Conservation (phyloP, 2,113 vertebrate genomes). For the Erythrolamprus reginae region DNA sequence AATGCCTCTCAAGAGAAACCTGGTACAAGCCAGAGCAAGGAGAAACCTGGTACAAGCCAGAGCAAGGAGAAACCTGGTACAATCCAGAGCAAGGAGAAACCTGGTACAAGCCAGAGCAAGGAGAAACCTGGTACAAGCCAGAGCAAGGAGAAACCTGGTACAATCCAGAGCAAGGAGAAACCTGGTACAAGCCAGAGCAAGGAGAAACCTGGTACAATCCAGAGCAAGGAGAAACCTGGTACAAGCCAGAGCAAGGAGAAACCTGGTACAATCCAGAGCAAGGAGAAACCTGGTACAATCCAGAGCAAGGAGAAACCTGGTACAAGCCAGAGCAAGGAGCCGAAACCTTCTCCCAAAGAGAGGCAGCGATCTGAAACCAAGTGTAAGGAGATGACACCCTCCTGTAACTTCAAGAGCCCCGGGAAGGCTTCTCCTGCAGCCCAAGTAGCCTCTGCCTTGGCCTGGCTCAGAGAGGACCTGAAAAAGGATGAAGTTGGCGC, state of each 20-base stretch:
- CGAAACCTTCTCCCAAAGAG: conserved; percentile 71
- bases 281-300: conserved; percentile 68
- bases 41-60: conserved; percentile 69
- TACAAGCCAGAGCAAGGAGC: conserved; percentile 70
- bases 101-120: conserved; percentile 63
- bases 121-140: conserved; percentile 72
- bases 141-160: conserved; percentile 68
- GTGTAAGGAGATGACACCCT: conserved; percentile 49
- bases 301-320: conserved; percentile 73
- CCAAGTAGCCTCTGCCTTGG: too few species aligned
- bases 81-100: conserved; percentile 73
- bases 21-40: conserved; percentile 66
- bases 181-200: conserved; percentile 64
- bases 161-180: conserved; percentile 72
- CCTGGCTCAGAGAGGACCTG: conserved; percentile 66
- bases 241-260: conserved; percentile 72
- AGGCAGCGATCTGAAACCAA: conserved; percentile 55
- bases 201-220: conserved; percentile 70
- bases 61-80: conserved; percentile 69
- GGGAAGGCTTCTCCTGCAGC: conserved; percentile 59
- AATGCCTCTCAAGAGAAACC: conserved; percentile 71
- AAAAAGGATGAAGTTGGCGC: conserved; percentile 49
- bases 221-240: conserved; percentile 70
- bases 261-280: conserved; percentile 62
- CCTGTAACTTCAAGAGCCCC: conserved; percentile 58